A percentile compares a stretch with the other conserved stretches of the same genome.
Conservation (phyloP, 2,113 vertebrate species). For the Rafetus swinhoei region DNA sequence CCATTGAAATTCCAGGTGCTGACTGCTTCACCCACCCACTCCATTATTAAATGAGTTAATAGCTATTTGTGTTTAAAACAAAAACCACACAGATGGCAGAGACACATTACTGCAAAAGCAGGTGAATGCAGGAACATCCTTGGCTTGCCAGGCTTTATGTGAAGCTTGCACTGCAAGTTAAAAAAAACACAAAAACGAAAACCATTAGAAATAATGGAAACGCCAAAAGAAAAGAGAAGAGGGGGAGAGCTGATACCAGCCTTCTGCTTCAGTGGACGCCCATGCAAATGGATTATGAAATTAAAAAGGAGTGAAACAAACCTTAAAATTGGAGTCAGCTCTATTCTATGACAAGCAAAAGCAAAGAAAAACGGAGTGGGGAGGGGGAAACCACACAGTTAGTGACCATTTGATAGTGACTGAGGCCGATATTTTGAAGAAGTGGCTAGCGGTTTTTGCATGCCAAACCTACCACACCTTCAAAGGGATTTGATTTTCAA, state of each 20-base stretch:
- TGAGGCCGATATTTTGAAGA: accelerated
- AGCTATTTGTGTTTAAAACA: constrained; percentile 78
- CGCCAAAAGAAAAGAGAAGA: constrained; percentile 18
- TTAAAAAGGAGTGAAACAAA: constrained; percentile 44
- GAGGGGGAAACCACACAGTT: background rate
- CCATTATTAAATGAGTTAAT: constrained; percentile 78
- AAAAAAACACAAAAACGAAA: constrained; percentile 82
- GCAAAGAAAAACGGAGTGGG: background rate
- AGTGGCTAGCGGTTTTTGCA: accelerated
- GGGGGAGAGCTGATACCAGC: constrained; percentile 70
- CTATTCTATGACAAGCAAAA: constrained; percentile 55
- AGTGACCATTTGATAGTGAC: background rate
- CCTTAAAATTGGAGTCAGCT: constrained; percentile 22
- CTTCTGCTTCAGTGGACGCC: constrained; percentile 49
- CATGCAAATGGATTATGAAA: constrained; percentile 72
- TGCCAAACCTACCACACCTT: accelerated
- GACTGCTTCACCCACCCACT: constrained; percentile 53
- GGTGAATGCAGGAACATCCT: constrained; percentile 87
- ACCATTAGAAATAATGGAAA: constrained; percentile 81
- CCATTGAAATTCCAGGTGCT: constrained; percentile 38
- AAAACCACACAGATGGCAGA: constrained; percentile 79
- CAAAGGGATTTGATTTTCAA: background rate
- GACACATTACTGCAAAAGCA: constrained; percentile 87
- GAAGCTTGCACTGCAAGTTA: constrained; percentile 91
- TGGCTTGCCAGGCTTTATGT: constrained; percentile 89